Evolutionary conservation across 2,888 invertebrate genomes (phyloP), one percentile per base, ranked within the genome.

Genomic region (Mythimna albipuncta): DNA sequence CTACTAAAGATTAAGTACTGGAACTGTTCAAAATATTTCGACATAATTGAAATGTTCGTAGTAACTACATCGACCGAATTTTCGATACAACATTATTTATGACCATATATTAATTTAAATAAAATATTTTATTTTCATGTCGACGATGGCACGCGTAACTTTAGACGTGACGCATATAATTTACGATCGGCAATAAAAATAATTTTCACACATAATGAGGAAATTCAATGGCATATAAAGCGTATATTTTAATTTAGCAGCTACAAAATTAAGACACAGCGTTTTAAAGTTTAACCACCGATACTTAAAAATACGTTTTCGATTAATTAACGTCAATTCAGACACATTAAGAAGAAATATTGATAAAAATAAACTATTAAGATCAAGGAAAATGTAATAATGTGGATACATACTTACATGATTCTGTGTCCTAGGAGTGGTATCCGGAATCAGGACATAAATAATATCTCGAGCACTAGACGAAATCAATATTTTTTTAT

Each of bases 331-430:
- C 44, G 72, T 81, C 84, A 80, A 52, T 68, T 57, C 71, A 26
- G 69, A 74, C 67, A 75, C 75, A 84, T 77, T 73, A 69, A 81
- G 41, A 81, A 83, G 83, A 84, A 73, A 72, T 83, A 85, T 84
- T 61, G 71, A 64, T 83, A 69, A 59, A 68, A 73, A 77, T 72
- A 64, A 50, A 75, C 81, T 75, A 85, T 83, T 85, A 78, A 83
- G 84, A 84, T 81, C 84, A 85, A 85, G 86, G 86, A 74, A 85
- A 84, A 78, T 79, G 57, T 80, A 63, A 73, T 75, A 79, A 80
- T 67, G n/a, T 35, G 11, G 63, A 41, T 79, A 77, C 73, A 78
- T 64, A 21, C 41, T 6, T 41, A 38, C n/a, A 52, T 64, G 66
- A 52, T n/a, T 79, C 65, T 71, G 66, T 70, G 38, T 75, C 74